phyloP scores from a whole-genome alignment of 1,140 invertebrate species.

The Drosophila pachea region DNA sequence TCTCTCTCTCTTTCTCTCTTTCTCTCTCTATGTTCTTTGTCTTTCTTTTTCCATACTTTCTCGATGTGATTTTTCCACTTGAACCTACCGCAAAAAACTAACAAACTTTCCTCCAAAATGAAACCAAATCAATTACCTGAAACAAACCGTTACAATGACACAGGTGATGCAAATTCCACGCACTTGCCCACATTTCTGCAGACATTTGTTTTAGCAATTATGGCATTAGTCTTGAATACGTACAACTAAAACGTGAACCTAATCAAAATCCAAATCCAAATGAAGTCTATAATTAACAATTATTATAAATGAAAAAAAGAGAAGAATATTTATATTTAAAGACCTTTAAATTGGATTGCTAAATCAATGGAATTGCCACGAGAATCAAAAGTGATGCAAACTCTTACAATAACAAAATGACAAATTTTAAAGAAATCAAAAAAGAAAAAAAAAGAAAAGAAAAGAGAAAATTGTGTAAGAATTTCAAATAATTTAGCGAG shows the following conservation, averaged over 20 bases:
- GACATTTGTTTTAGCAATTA: conserved; percentile 74
- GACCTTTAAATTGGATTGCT: conserved; percentile 55
- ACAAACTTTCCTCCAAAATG: conserved; percentile 49
- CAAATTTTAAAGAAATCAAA: conserved; percentile 16
- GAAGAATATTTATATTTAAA: conserved; percentile 32
- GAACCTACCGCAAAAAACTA: conserved; percentile 34
- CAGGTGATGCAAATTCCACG: conserved; percentile 71
- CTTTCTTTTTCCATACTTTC: conserved; percentile 60
- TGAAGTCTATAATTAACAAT: conserved; percentile 27
- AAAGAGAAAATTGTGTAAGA: conserved; percentile 38
- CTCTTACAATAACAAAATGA: conserved; percentile 41
- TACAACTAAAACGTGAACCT: conserved; percentile 54
- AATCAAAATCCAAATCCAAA: conserved; percentile 19
- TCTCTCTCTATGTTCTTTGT: conserved; percentile 65
- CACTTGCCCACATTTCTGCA: conserved; percentile 72
- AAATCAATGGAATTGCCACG: conserved; percentile 60
- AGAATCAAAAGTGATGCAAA: conserved; percentile 63
- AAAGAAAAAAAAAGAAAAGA: conserved; percentile 35
- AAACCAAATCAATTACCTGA: conserved; percentile 31
- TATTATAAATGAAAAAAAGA: conserved; percentile 4
- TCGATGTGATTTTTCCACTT: conserved; percentile 50
- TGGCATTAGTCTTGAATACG: conserved; percentile 64
- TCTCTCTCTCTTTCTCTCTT: conserved; percentile 1
- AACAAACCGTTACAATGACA: conserved; percentile 37
- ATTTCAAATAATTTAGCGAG: conserved; percentile 60